Evolutionary conservation across 30 jellyfish, hydroid and myxozoan species (phyloP).

Genomic region (Clytia hemisphaerica): DNA sequence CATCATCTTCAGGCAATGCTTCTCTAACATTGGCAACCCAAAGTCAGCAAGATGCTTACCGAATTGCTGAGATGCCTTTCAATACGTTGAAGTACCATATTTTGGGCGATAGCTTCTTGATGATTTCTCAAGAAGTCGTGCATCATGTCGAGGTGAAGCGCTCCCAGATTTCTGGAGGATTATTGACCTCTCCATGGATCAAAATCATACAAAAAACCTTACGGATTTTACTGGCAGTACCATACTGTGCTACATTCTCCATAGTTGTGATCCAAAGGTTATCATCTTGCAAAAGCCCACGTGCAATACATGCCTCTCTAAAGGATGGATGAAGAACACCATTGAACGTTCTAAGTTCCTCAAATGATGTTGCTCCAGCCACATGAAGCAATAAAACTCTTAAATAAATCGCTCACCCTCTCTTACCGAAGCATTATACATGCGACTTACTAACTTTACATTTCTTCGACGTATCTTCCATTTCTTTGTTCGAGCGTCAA

Average conservation of each 20-base stretch:
- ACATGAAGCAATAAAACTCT: constrained; percentile 15
- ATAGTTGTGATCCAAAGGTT: background rate
- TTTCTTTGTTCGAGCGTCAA: background rate
- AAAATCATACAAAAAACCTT: background rate
- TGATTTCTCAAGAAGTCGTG: background rate
- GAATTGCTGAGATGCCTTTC: background rate
- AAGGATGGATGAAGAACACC: constrained; percentile 41
- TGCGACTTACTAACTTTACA: constrained; percentile 22
- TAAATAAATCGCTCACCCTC: constrained; percentile 35
- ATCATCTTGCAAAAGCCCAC: constrained; percentile 48
- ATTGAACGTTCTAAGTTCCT: constrained; percentile 37
- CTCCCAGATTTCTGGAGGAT: background rate
- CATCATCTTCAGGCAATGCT: too few species aligned
- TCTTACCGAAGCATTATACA: constrained; percentile 38
- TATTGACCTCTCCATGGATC: background rate
- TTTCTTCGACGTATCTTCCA: constrained; percentile 28
- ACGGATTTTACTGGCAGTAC: background rate
- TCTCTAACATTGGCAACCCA: background rate
- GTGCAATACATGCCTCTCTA: constrained; percentile 51
- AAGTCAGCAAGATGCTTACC: background rate
- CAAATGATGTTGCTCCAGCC: constrained; percentile 62
- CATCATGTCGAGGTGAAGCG: background rate
- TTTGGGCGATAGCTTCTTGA: background rate
- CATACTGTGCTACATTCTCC: background rate
- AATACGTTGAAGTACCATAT: background rate